These are phyloP conservation scores for Acipenser ruthenus DNA, from an alignment of 2,797 vertebrate species.

Conservation along the genomic window DNA sequence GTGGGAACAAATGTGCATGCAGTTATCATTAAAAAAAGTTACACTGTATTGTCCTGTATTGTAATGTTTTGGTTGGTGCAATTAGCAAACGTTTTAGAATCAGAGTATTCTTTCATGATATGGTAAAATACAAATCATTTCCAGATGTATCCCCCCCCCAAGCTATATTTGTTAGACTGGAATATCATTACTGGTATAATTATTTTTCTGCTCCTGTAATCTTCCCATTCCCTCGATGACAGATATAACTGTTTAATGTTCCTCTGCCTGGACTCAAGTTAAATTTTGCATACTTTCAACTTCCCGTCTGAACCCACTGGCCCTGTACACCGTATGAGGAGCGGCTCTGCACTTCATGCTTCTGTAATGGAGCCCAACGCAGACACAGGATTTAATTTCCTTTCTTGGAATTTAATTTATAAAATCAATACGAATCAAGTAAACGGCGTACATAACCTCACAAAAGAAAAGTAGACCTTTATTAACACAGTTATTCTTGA, in stretches of 20 bases:
- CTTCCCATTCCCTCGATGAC: slow-evolving; percentile 10
- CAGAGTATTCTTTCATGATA: too few relatives aligned
- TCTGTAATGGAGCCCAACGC: neutral
- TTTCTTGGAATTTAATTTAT: neutral
- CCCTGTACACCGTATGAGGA: slow-evolving; percentile 18
- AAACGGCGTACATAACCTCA: neutral
- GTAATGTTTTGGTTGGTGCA: too few relatives aligned
- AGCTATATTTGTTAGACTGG: too few relatives aligned
- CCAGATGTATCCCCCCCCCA: too few relatives aligned
- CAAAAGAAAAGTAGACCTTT: neutral
- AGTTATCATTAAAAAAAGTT: too few relatives aligned
- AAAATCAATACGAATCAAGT: neutral
- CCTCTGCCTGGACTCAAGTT: slow-evolving; percentile 11
- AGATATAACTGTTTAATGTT: slow-evolving; percentile 18
- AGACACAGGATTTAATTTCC: neutral
- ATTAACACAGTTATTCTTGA: neutral
- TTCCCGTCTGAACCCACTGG: slow-evolving; percentile 15
- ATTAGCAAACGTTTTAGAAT: too few relatives aligned
- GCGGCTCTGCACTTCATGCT: slow-evolving; percentile 6
- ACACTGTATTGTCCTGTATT: too few relatives aligned
- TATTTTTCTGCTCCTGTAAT: too few relatives aligned
- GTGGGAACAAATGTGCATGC: too few relatives aligned
- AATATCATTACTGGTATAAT: too few relatives aligned
- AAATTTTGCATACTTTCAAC: slow-evolving; percentile 21
- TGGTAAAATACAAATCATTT: too few relatives aligned